Base-by-base conservation (phyloP, 2,888 invertebrate genomes). In the Drosophila demipolita region DNA sequence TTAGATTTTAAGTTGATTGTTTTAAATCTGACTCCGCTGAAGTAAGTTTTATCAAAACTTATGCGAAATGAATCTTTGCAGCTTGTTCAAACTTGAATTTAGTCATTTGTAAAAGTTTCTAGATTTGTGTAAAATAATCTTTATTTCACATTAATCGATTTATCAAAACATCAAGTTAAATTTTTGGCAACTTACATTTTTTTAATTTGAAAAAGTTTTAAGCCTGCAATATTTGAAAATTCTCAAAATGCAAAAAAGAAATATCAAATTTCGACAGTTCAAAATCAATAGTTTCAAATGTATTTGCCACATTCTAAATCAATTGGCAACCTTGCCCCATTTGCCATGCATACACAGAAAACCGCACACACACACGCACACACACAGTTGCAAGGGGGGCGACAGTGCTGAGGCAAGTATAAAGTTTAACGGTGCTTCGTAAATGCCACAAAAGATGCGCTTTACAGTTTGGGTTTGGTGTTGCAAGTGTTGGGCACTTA, bases 391-490 rank as follows among this genome's bases (percentile, higher is more conserved):
- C n/a, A 40, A 40, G 40, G 5, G 11, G 20, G 4, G 4, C 8
- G n/a, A 48, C 0, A 8, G 45, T 12, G 20, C 8, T 17, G 48
- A 8, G 55, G 35, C 48, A 54, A 59, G 53, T n/a, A 53, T 42
- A 60, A 62, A 57, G 76, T 67, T 75, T 15, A 64, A 57, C 32
- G 53, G 26, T n/a, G 57, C 38, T 20, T 55, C 54, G 70, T 53
- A 78, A 83, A 78, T 68, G 78, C 75, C 73, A 75, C 77, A 87
- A 83, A 85, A 78, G 88, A 88, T 86, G 81, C 62, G 78, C 70
- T 58, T 67, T 64, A 70, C 75, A 53, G 65, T 57, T 73, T 66
- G 45, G 45, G 23, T 29, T 48, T 48, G 26, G 50, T 54, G 73
- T 60, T 78, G 72, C 73, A 75, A 72, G 76, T 80, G 75, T 73